phyloP scores from a whole-genome alignment of 2,113 vertebrate genomes.

The Anoplopoma fimbria region DNA sequence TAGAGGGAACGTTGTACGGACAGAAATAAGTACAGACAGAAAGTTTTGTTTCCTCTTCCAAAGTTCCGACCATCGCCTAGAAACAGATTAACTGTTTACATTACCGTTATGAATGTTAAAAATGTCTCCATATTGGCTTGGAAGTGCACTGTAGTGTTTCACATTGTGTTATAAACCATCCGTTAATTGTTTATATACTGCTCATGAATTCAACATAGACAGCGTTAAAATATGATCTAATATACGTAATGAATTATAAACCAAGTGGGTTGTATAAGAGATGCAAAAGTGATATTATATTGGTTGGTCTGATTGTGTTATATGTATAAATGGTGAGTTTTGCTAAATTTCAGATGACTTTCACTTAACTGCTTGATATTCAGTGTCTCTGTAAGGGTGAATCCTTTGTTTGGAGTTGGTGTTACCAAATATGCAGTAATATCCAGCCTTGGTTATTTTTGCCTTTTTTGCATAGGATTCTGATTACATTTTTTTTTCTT shows the following conservation, averaged over 20 bases:
- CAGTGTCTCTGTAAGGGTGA: neutral
- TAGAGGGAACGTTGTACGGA: conserved; percentile 22
- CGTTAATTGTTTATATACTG: neutral
- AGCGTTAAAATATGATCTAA: neutral
- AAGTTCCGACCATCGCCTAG: neutral
- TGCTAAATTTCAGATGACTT: too few relatives aligned
- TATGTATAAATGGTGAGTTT: neutral
- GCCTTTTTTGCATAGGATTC: neutral
- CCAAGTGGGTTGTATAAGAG: too few relatives aligned
- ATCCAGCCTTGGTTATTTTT: neutral
- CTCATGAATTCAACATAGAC: neutral
- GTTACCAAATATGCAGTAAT: neutral
- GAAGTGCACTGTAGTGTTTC: neutral
- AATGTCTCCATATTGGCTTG: neutral
- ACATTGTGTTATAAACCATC: neutral
- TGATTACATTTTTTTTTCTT: neutral
- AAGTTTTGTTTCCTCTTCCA: neutral
- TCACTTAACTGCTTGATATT: neutral
- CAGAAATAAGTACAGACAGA: too few relatives aligned
- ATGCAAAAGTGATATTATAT: too few relatives aligned
- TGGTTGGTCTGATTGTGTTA: neutral
- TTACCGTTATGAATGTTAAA: neutral
- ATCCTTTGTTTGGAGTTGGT: neutral
- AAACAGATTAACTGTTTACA: too few relatives aligned
- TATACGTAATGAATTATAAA: neutral